A percentile compares a stretch with the other conserved stretches of the same genome.
phyloP scores from a whole-genome alignment of 2,888 invertebrate species.

The Eupithecia dodoneata region DNA sequence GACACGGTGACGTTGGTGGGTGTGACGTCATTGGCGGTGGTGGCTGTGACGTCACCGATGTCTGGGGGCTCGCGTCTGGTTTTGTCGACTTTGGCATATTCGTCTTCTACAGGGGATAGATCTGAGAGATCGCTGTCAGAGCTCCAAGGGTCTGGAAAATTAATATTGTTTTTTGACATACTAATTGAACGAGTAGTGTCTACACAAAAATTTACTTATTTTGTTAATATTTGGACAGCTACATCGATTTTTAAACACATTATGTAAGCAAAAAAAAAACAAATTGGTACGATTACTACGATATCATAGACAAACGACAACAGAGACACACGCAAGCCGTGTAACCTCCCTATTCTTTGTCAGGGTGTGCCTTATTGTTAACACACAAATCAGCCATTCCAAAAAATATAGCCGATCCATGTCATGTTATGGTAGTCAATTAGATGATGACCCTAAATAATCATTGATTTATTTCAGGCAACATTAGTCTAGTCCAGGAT shows the following conservation, averaged over 20 bases:
- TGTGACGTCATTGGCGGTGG: constrained; percentile 50
- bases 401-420: not conserved
- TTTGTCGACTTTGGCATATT: constrained; percentile 79
- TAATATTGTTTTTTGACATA: not conserved
- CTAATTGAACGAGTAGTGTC: not conserved
- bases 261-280: no score
- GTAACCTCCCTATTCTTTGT: no score
- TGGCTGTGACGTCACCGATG: constrained; percentile 75
- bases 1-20: constrained; percentile 26
- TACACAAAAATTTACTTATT: not conserved
- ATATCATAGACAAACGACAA: no score
- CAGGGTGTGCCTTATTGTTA: no score
- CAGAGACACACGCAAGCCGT: no score
- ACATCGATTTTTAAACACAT: not conserved
- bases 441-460: no score
- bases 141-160: constrained; percentile 87
- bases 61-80: constrained; percentile 75
- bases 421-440: no score
- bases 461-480: no score
- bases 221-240: not conserved
- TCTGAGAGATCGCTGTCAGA: constrained; percentile 95
- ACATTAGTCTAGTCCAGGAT: no score
- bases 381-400: not conserved
- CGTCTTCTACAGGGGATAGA: constrained; percentile 90
- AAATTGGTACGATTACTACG: no score